Evolutionary conservation across 2,888 invertebrate genomes (phyloP), one percentile per base, ranked within the genome.

Genomic region (Liposcelis brunnea): DNA sequence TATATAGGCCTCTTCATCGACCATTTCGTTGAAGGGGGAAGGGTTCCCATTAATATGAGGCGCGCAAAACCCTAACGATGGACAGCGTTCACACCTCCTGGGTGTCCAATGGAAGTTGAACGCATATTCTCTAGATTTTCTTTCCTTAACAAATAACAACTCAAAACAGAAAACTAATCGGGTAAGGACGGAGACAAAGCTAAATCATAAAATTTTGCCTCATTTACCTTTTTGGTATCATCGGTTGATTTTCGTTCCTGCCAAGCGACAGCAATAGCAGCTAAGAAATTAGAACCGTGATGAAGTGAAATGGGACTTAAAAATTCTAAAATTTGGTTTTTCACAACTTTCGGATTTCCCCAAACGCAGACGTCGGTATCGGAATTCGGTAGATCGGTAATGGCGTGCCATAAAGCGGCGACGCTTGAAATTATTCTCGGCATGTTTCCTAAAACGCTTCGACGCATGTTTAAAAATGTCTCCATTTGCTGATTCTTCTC

Each of bases 201-300:
- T 44, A n/a, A n/a, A 26, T 26, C 26, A 8, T 26, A 6, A 26
- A 26, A 26, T 26, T n/a, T n/a, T 4, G 16, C 10, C 10, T 15
- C 4, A 6, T 35, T 35, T 35, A 40, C 40, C 40, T 40, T 16
- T 19, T 19, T 40, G 11, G 19, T 10, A 40, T 18, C 21, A 26
- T 26, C 26, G 4, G 12, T 18, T 7, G 40, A 14, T 19, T 19
- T 67, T 45, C 76, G 64, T 54, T 86, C 81, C 59, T 80, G 77
- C 89, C 89, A 90, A 26, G 85, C 85, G 5, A 86, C 79, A 1
- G 86, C 81, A 48, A 89, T 72, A 2, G 87, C 82, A 6, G 82
- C 80, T 47, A 90, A 64, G 55, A 90, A 81, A 57, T 80, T 80
- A 12, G 76, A 70, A 10, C 84, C 80, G 60, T 89, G 85, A 57